Conservation (phyloP, 1,140 invertebrate species). For the Mactra quadrangularis region DNA sequence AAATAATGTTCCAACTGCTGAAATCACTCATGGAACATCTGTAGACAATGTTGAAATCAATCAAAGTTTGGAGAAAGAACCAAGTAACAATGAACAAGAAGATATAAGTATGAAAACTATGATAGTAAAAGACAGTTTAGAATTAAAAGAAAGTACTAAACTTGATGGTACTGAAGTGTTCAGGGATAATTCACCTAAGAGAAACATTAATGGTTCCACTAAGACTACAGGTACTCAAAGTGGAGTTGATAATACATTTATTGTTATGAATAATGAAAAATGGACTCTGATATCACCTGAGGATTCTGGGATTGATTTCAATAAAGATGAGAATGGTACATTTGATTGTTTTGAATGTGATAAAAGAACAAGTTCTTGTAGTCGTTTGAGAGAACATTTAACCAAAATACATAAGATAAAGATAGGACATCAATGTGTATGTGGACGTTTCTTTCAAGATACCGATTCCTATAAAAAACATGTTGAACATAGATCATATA, state of each 20-base stretch:
- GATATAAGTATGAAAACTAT: neutral
- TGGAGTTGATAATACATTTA: neutral
- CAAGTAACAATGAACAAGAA: neutral
- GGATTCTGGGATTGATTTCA: slow-evolving; percentile 11
- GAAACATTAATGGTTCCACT: neutral
- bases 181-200: neutral
- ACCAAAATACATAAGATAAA: slow-evolving; percentile 30
- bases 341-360: slow-evolving; percentile 30
- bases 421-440: slow-evolving; percentile 45
- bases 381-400: slow-evolving; percentile 16
- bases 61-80: neutral
- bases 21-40: too few species aligned
- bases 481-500: neutral
- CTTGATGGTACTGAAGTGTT: slow-evolving; percentile 27
- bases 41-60: too few species aligned
- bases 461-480: slow-evolving; percentile 17
- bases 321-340: slow-evolving; percentile 21
- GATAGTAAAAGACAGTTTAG: too few species aligned
- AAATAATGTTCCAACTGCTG: too few species aligned
- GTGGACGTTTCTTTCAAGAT: slow-evolving; percentile 30
- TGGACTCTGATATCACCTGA: neutral
- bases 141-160: neutral
- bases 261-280: slow-evolving; percentile 13
- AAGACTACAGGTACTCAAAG: neutral
- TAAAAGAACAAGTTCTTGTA: neutral